phyloP scores from a whole-genome alignment of 2,888 invertebrate genomes.

The Trilocha varians region DNA sequence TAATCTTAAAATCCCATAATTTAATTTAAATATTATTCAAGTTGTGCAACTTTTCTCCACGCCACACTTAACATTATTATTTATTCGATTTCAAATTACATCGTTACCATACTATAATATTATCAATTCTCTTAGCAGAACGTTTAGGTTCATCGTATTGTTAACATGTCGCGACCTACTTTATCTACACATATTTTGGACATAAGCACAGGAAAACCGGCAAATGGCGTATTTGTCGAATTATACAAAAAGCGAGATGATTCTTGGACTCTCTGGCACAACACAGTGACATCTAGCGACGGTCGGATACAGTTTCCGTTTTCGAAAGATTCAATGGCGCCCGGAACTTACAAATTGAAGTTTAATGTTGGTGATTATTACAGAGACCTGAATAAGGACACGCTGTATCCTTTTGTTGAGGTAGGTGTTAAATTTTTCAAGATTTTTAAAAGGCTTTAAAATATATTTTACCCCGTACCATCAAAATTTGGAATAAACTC shows the following conservation, averaged over 20 bases:
- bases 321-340: slow-evolving; percentile 70
- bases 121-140: background rate
- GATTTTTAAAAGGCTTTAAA: too few relatives aligned
- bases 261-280: slow-evolving; percentile 79
- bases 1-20: too few relatives aligned
- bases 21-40: too few relatives aligned
- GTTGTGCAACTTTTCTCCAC: too few relatives aligned
- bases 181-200: slow-evolving; percentile 85
- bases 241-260: slow-evolving; percentile 77
- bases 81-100: too few relatives aligned
- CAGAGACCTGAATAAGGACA: slow-evolving; percentile 69
- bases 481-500: too few relatives aligned
- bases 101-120: too few relatives aligned
- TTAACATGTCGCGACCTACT: slow-evolving; percentile 65
- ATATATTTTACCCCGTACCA: too few relatives aligned
- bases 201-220: slow-evolving; percentile 78
- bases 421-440: slow-evolving; percentile 41
- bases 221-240: slow-evolving; percentile 77
- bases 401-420: slow-evolving; percentile 85
- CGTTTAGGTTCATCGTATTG: background rate
- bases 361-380: slow-evolving; percentile 84
- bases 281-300: slow-evolving; percentile 75
- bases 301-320: slow-evolving; percentile 79
- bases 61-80: too few relatives aligned
- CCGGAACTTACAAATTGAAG: slow-evolving; percentile 82